Conservation (phyloP, 2,888 invertebrate species). For the Acanthosoma haemorrhoidale region DNA sequence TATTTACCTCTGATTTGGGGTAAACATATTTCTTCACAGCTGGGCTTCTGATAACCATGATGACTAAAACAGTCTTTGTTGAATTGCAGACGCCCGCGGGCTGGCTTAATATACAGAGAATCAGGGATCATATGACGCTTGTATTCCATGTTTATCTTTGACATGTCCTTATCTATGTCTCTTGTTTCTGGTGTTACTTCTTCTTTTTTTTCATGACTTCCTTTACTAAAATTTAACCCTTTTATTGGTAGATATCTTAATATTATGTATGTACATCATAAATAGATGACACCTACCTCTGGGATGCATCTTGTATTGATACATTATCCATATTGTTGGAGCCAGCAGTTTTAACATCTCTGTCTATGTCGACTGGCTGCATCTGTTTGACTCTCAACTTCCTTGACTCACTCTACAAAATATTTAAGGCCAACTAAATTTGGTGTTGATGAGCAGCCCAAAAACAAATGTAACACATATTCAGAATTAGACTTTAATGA, state of each 20-base stretch:
- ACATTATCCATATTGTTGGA: too few species aligned
- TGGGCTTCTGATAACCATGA: not conserved
- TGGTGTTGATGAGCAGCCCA: too few species aligned
- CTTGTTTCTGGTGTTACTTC: not conserved
- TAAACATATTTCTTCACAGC: not conserved
- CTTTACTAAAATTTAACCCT: not conserved
- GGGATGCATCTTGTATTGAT: too few species aligned
- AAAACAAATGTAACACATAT: too few species aligned
- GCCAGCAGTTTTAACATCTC: not conserved
- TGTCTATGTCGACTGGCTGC: not conserved
- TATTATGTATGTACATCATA: too few species aligned
- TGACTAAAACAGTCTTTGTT: constrained; percentile 34
- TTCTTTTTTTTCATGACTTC: not conserved
- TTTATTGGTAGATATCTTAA: too few species aligned
- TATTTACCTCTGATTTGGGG: not conserved
- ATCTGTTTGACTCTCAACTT: not conserved
- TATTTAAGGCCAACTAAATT: too few species aligned
- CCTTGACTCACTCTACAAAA: not conserved
- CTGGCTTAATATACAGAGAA: constrained; percentile 31
- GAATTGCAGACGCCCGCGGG: constrained; percentile 46
- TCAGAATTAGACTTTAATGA: too few species aligned
- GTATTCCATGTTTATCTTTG: constrained; percentile 20
- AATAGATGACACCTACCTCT: too few species aligned
- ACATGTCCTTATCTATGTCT: constrained; percentile 1
- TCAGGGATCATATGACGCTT: constrained; percentile 35